phyloP scores from a whole-genome alignment of 2,888 invertebrate genomes.

The Baronia brevicornis region DNA sequence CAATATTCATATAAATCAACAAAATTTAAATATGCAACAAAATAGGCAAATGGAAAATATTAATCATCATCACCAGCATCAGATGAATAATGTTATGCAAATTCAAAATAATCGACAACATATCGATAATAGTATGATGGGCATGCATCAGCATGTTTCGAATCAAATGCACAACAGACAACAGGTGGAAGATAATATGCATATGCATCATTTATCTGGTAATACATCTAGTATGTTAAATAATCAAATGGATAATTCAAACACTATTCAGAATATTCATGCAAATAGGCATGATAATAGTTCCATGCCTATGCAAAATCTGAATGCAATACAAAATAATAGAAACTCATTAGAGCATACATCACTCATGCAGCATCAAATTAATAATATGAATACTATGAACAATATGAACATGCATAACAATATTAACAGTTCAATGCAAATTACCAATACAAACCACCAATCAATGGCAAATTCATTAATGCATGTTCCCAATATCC shows the following conservation, averaged over 20 bases:
- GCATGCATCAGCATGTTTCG: constrained; percentile 60
- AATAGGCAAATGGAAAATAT: constrained; percentile 60
- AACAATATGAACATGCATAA: constrained; percentile 62
- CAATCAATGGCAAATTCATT: constrained; percentile 56
- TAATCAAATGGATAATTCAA: constrained; percentile 56
- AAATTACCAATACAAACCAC: constrained; percentile 53
- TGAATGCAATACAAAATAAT: constrained; percentile 54
- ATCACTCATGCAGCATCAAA: constrained; percentile 63
- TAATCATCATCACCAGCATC: constrained; percentile 61
- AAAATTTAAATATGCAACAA: constrained; percentile 53
- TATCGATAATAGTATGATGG: constrained; percentile 55
- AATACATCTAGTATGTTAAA: constrained; percentile 47
- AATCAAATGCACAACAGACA: constrained; percentile 66
- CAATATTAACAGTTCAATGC: constrained; percentile 54
- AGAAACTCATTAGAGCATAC: constrained; percentile 59
- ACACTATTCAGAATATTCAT: constrained; percentile 50
- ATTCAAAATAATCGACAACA: constrained; percentile 60
- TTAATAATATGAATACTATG: constrained; percentile 50
- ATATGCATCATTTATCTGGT: constrained; percentile 63
- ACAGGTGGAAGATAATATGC: constrained; percentile 57
- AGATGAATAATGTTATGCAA: constrained; percentile 65
- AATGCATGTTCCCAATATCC: constrained; percentile 63
- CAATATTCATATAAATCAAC: constrained; percentile 61
- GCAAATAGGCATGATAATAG: constrained; percentile 58
- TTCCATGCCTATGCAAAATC: constrained; percentile 56